Evolutionary conservation across 2,888 invertebrate species (phyloP).

Genomic region (Chaetogeoica ovagalla): DNA sequence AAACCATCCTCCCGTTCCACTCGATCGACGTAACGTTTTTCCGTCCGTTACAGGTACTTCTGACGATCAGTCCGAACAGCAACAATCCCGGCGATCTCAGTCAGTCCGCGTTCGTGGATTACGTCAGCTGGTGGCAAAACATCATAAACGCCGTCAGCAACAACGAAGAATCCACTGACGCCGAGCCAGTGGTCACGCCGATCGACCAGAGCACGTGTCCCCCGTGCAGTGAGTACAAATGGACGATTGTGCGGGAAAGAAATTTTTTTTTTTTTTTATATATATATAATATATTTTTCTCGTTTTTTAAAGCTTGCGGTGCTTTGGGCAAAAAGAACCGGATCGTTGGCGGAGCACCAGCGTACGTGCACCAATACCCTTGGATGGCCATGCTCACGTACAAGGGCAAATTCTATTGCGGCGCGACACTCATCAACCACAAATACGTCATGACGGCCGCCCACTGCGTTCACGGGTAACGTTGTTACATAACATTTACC

Average conservation of each 20-base stretch:
- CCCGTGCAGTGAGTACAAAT: conserved; percentile 52
- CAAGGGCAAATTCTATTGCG: conserved; percentile 87
- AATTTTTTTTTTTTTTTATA: no score
- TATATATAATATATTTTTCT: no score
- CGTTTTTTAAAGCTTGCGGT: conserved; percentile 71
- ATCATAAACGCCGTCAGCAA: conserved; percentile 47
- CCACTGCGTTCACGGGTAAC: conserved; percentile 87
- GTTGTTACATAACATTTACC: not conserved
- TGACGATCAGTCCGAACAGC: not conserved
- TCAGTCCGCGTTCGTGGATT: conserved; percentile 45
- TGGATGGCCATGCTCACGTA: conserved; percentile 89
- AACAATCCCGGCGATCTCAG: conserved; percentile 22
- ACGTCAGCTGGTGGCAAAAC: conserved; percentile 55
- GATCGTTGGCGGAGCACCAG: conserved; percentile 80
- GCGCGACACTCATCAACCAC: conserved; percentile 84
- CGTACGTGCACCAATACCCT: conserved; percentile 75
- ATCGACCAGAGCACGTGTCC: conserved; percentile 52
- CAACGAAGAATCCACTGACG: conserved; percentile 41
- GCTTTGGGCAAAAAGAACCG: conserved; percentile 78
- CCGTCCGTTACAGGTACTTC: not conserved
- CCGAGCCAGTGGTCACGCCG: conserved; percentile 37
- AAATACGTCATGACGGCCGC: conserved; percentile 85
- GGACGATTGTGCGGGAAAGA: no score
- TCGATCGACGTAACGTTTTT: not conserved
- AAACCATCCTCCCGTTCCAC: no score